A percentile compares a stretch with the other conserved stretches of the same genome.
Evolutionary conservation across 2,888 invertebrate genomes (phyloP).

Genomic region (Conops quadrifasciatus): DNA sequence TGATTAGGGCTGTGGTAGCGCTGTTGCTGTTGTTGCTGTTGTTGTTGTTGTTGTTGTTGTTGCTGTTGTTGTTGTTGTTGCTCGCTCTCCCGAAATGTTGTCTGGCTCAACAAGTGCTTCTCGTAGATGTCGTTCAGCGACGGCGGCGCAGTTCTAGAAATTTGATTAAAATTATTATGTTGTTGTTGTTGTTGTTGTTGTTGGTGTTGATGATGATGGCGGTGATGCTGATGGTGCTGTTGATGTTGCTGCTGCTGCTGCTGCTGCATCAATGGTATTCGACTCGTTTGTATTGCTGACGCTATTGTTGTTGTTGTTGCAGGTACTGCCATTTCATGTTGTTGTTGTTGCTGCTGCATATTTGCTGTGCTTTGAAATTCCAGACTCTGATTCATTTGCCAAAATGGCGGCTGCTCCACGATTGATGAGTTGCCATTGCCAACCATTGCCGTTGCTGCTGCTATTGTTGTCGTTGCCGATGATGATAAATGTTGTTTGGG

Average conservation of each 20-base stretch:
- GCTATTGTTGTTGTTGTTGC: conserved; percentile 43
- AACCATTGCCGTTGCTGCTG: conserved; percentile 38
- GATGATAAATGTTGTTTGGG: conserved; percentile 26
- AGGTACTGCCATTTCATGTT: conserved; percentile 28
- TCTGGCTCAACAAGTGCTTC: conserved; percentile 59
- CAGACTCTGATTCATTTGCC: conserved; percentile 32
- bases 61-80: conserved; percentile 33
- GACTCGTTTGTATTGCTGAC: conserved; percentile 39
- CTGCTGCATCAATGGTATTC: conserved; percentile 45
- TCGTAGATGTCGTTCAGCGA: conserved; percentile 59
- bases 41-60: conserved; percentile 32
- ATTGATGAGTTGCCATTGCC: conserved; percentile 48
- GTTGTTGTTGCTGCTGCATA: conserved; percentile 30
- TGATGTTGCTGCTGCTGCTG: conserved; percentile 43
- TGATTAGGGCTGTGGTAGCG: neutral
- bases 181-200: conserved; percentile 40
- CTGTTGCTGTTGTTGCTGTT: conserved; percentile 4
- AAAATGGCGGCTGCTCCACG: conserved; percentile 46
- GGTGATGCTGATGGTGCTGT: too few relatives aligned
- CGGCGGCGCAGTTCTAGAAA: conserved; percentile 59
- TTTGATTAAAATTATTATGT: conserved; percentile 57
- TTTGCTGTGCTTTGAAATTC: conserved; percentile 44
- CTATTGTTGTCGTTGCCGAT: conserved; percentile 35
- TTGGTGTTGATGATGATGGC: conserved; percentile 30
- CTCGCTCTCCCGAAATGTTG: conserved; percentile 50